phyloP scores from a whole-genome alignment of 2,797 vertebrate species.

The Lycodopsis pacificus region DNA sequence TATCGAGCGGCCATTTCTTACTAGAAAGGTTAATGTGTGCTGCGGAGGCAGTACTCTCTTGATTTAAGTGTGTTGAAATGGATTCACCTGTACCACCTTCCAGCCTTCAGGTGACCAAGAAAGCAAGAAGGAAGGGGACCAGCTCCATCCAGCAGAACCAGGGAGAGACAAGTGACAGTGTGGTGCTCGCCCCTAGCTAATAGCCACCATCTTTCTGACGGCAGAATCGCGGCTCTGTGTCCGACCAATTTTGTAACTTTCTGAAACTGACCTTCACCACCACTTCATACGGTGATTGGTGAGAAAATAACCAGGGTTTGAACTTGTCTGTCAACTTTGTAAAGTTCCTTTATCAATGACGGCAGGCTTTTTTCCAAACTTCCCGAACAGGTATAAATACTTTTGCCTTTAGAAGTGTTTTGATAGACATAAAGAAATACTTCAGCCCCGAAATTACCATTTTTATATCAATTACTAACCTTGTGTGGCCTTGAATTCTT shows the following conservation, averaged over 20 bases:
- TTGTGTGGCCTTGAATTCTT: no score
- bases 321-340: not conserved
- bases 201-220: not conserved
- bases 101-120: not conserved
- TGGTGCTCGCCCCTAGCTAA: no score
- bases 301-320: not conserved
- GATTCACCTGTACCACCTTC: not conserved
- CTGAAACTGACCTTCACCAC: not conserved
- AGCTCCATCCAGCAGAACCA: not conserved
- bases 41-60: not conserved
- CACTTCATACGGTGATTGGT: not conserved
- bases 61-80: not conserved
- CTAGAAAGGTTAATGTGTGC: not conserved
- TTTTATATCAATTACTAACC: no score
- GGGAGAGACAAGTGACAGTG: not conserved
- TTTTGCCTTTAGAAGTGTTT: not conserved
- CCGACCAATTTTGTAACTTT: not conserved
- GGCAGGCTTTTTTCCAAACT: not conserved
- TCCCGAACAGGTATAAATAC: not conserved
- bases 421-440: not conserved
- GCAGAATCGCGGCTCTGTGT: no score
- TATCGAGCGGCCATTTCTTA: not conserved
- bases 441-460: no score
- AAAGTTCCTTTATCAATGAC: not conserved
- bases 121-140: not conserved